Conservation (phyloP, 1,140 invertebrate genomes). For the Phocides pigmalion region DNA sequence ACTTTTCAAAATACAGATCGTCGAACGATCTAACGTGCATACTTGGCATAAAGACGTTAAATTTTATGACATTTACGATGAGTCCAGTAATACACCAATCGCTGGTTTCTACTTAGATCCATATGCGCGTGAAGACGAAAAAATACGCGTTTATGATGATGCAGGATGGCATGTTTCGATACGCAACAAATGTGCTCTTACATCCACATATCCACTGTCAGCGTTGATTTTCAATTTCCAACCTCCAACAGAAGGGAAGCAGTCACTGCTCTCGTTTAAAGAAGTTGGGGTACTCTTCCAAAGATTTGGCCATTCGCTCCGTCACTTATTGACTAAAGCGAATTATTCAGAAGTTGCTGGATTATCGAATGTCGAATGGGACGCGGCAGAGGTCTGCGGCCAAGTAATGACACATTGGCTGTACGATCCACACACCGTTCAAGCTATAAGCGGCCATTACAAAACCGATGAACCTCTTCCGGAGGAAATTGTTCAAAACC, state of each 20-base stretch:
- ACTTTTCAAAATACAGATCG: constrained; percentile 93
- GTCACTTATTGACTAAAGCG: constrained; percentile 91
- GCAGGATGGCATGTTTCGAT: constrained; percentile 89
- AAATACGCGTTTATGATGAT: constrained; percentile 85
- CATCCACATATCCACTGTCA: constrained; percentile 87
- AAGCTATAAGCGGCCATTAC: constrained; percentile 89
- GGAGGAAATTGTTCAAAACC: constrained; percentile 86
- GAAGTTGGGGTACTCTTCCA: constrained; percentile 91
- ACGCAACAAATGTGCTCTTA: constrained; percentile 86
- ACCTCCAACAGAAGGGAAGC: constrained; percentile 85
- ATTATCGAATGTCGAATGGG: constrained; percentile 95
- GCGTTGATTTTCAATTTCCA: constrained; percentile 94
- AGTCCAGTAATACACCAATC: constrained; percentile 86
- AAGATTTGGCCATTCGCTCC: constrained; percentile 93
- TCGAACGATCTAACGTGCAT: constrained; percentile 86
- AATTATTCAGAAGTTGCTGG: constrained; percentile 93
- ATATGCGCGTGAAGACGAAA: constrained; percentile 87
- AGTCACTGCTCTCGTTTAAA: constrained; percentile 89
- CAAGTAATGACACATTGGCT: constrained; percentile 93
- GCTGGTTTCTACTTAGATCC: constrained; percentile 94
- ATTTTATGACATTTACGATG: constrained; percentile 92
- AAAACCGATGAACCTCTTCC: constrained; percentile 89
- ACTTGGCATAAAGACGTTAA: constrained; percentile 94
- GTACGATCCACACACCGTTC: constrained; percentile 88
- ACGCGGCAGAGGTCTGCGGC: constrained; percentile 91